Evolutionary conservation across 2,888 invertebrate species (phyloP), one percentile per base, ranked within the genome.

Genomic region (Drosophila kanekoi): DNA sequence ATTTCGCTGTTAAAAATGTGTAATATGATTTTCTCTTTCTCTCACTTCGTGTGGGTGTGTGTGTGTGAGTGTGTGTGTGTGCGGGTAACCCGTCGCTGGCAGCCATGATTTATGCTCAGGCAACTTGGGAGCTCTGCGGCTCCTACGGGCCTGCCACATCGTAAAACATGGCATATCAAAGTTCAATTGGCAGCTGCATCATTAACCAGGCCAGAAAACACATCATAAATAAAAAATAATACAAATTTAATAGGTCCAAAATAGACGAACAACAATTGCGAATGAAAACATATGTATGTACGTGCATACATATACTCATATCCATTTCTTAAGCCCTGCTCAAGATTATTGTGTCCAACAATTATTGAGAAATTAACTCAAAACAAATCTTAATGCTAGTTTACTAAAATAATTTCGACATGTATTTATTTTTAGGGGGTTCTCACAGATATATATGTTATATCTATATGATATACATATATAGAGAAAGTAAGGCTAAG

Each of bases 1-100:
- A 64, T 79, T 69, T 74, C 57, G 51, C 77, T 74, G 66, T 54
- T 81, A 59, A 64, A 84, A 79, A 77, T 60, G 65, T 79, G 70
- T 70, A 67, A 69, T 81, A 65, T 48, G 59, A 56, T 74, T 74
- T 63, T 61, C 20, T 13, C 35, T 13, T 57, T 13, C 11, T 13
- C 28, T 28, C 28, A 28, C 8, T 28, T 28, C 28, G 11, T 10
- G 23, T 14, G n/a, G 9, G 8, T 45, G 14, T 20, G 41, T 44
- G 33, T 18, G 37, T 33, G 48, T 33, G 48, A 45, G 35, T 10
- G n/a, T 32, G 47, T 35, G 37, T 37, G 14, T 45, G 43, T 59
- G 51, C 18, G 54, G 14, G 13, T 54, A 35, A 44, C 14, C 43
- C 41, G n/a, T 23, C 54, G 53, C 45, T 20, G 63, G 37, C 47